Base-by-base conservation (phyloP, 2,888 invertebrate genomes). In the Drosophila greeni region DNA sequence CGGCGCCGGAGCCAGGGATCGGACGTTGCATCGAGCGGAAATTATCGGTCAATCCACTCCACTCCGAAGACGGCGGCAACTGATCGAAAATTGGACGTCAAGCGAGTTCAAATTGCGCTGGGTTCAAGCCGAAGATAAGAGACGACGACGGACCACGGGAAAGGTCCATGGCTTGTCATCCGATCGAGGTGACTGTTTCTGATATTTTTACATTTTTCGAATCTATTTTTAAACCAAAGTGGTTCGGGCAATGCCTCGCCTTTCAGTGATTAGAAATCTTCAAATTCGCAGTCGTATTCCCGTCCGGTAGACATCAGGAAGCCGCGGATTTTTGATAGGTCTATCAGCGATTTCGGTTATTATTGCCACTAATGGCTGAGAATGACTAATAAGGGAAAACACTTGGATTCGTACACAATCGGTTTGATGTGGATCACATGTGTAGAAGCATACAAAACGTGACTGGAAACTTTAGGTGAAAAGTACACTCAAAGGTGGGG, bases 21-120 rank as follows among this genome's bases (percentile, higher is more conserved):
- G 78, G 65, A 73, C 79, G 61, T 62, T 79, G 79, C 72, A 74
- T 76, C 59, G 53, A 59, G 20, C 49, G 39, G 40, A 67, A 68
- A 68, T 68, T 70, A 70, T 66, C 65, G 70, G 65, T 69, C 69
- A 69, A 23, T 68, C 68, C 69, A 54, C 65, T 53, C 45, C 45
- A n/a, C n/a, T n/a, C n/a, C n/a, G 29, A 4, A 24, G 16, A 24
- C 23, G 23, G 8, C 62, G 48, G 48, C 39, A 23, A 36, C 16
- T 24, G 49, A 48, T 54, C 48, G 48, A 43, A 57, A 66, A 62
- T 65, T 53, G 23, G n/a, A 53, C 58, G 49, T 43, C 66, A 48
- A 53, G 33, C 49, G 39, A 56, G 66, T 64, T 55, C 43, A 64
- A 62, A 39, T 45, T 45, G 42, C 18, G 14, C 5, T 12, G 53